These are phyloP conservation scores for Pseudois nayaur DNA, from an alignment of 2,113 vertebrate genomes.

Conservation along the genomic window DNA sequence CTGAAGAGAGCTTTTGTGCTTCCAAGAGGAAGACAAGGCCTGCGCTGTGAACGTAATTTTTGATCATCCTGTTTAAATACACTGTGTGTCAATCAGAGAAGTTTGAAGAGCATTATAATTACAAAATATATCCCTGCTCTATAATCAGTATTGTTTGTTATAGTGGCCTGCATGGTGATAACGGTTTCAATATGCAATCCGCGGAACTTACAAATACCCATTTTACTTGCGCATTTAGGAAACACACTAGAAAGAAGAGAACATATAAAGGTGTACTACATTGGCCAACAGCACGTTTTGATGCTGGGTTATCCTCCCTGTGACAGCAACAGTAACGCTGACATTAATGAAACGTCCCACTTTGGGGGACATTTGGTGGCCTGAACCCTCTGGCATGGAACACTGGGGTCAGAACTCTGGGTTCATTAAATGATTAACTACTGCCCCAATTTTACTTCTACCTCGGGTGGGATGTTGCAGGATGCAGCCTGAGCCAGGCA, in stretches of 20 bases:
- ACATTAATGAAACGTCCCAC: background rate
- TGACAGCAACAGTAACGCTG: background rate
- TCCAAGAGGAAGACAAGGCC: conserved; percentile 56
- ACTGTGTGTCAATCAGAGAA: conserved; percentile 60
- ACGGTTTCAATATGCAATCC: background rate
- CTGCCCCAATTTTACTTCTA: background rate
- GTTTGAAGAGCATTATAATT: conserved; percentile 70
- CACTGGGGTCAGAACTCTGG: background rate
- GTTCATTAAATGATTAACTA: background rate
- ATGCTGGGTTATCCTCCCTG: background rate
- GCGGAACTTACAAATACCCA: background rate
- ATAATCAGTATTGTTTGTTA: conserved; percentile 68
- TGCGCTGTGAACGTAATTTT: conserved; percentile 45
- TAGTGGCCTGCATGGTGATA: background rate
- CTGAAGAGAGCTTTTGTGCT: conserved; percentile 65
- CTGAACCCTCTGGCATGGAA: background rate
- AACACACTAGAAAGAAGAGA: background rate
- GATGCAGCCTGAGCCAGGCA: background rate
- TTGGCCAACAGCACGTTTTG: background rate
- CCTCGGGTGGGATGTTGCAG: background rate
- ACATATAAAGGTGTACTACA: background rate
- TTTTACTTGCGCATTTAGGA: background rate
- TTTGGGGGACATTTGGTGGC: background rate
- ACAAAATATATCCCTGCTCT: conserved; percentile 63
- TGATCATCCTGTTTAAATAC: conserved; percentile 74